Percentiles rank a stretch among this genome's conserved stretches.
phyloP scores from a whole-genome alignment of 2,797 vertebrate genomes.

The Rhinichthys osculus region DNA sequence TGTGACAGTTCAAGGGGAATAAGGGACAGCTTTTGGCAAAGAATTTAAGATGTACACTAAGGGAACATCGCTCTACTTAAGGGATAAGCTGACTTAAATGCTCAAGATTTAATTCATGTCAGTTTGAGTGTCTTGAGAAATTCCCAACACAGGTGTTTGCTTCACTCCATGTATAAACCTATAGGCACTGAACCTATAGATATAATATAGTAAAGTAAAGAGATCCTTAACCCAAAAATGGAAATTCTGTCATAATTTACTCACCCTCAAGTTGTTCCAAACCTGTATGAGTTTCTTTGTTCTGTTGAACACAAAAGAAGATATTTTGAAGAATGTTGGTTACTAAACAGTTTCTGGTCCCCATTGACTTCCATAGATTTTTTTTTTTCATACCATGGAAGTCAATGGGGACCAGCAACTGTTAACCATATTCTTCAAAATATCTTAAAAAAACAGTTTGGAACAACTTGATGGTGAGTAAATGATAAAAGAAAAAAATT shows the following conservation, averaged over 20 bases:
- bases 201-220: neutral
- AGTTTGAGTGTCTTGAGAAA: conserved; percentile 37
- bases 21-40: conserved; percentile 33
- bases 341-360: neutral
- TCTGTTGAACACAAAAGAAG: neutral
- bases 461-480: too few relatives aligned
- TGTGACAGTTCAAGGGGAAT: conserved; percentile 14
- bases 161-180: conserved; percentile 23
- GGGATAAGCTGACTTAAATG: conserved; percentile 49
- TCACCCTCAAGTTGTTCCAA: neutral
- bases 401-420: neutral
- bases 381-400: too few relatives aligned
- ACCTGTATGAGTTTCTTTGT: neutral
- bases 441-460: too few relatives aligned
- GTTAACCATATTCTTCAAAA: too few relatives aligned
- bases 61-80: conserved; percentile 45
- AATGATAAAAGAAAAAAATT: too few relatives aligned
- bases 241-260: neutral
- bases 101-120: conserved; percentile 37
- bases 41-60: conserved; percentile 32
- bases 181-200: neutral
- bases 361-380: neutral
- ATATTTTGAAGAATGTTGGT: neutral
- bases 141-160: conserved; percentile 28
- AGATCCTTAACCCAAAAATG: neutral